Base-by-base conservation (phyloP, 2,113 vertebrate species). In the Dryoscopus gambensis region DNA sequence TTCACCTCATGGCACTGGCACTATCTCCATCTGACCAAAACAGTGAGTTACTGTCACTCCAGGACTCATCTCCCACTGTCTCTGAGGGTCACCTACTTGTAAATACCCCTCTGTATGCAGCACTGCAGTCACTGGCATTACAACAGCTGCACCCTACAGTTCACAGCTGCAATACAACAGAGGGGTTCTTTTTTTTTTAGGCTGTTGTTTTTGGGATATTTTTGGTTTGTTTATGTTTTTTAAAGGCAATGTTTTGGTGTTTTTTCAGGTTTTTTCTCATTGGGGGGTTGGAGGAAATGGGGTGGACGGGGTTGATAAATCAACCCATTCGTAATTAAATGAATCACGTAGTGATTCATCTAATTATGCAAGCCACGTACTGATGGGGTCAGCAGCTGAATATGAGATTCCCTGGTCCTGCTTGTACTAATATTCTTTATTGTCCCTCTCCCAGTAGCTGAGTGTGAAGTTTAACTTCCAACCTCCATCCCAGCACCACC, bases 341-440 rank as follows among this genome's bases (percentile, higher is more conserved):
- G 6, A 52, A 91, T 52, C 25, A 85, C 10, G 27, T 3, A 59
- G 21, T n/a, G 67, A 91, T 30, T 87, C 8, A 78, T 6, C 10
- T 33, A 39, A 77, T 53, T 0, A 0, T 22, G 37, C 17, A 80
- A 81, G 63, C 11, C 49, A 47, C 0, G 0, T 17, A 52, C 15
- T 39, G 42, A 42, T 6, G 9, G 20, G 42, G 23, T 9, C 76
- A 56, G 46, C 24, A 90, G 40, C 22, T 37, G 21, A 69, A 8
- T 6, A 46, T 10, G 24, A 65, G 31, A 56, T 37, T 85, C 37
- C n/a, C 24, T 57, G 53, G 5, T 25, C 44, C 21, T 37, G 30
- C 19, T 63, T 10, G 9, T 30, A 11, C 40, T 10, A 47, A 23
- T 37, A n/a, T 9, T 75, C 24, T 37, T 76, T n/a, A 44, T 25